A percentile compares a stretch with the other conserved stretches of the same genome.
These are phyloP conservation scores for Platerodrilus igneus DNA, from an alignment of 2,888 invertebrate genomes.

Conservation along the genomic window DNA sequence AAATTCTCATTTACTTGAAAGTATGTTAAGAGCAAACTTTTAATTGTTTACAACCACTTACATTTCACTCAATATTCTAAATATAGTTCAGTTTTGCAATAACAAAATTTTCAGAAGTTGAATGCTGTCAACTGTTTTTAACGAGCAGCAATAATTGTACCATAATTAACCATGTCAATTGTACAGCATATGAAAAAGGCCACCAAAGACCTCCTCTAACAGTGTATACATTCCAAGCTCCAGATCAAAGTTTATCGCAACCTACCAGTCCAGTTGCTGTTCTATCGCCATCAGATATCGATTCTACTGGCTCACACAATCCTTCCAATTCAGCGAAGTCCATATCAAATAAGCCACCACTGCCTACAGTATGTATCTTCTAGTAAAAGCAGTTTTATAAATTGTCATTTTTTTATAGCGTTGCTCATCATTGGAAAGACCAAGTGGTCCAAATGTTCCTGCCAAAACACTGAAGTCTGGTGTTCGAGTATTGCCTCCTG, in stretches of 20 bases:
- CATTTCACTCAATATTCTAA: too few species aligned
- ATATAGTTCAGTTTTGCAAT: too few species aligned
- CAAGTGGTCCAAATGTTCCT: slow-evolving; percentile 55
- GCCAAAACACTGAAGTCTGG: slow-evolving; percentile 50
- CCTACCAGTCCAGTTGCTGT: slow-evolving; percentile 49
- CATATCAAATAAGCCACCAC: slow-evolving; percentile 54
- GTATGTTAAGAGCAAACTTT: too few species aligned
- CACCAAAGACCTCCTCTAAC: slow-evolving; percentile 81
- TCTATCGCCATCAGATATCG: slow-evolving; percentile 24
- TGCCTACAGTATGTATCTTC: slow-evolving; percentile 61
- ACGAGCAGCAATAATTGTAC: neutral
- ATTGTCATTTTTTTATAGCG: slow-evolving; percentile 49
- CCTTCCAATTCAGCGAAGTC: slow-evolving; percentile 41
- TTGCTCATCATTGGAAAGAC: slow-evolving; percentile 83
- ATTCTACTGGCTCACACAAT: slow-evolving; percentile 46
- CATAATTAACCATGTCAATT: too few species aligned
- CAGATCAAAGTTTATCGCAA: slow-evolving; percentile 57
- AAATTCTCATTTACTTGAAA: too few species aligned
- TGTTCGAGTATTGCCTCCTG: slow-evolving; percentile 45
- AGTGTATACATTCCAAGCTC: slow-evolving; percentile 83
- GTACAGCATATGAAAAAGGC: slow-evolving; percentile 75
- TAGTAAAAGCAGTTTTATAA: slow-evolving; percentile 9
- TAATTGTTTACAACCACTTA: too few species aligned
- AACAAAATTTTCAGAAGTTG: too few species aligned
- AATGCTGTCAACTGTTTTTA: too few species aligned